Evolutionary conservation across 1,140 invertebrate species (phyloP).

Genomic region (Lepidurus arcticus): DNA sequence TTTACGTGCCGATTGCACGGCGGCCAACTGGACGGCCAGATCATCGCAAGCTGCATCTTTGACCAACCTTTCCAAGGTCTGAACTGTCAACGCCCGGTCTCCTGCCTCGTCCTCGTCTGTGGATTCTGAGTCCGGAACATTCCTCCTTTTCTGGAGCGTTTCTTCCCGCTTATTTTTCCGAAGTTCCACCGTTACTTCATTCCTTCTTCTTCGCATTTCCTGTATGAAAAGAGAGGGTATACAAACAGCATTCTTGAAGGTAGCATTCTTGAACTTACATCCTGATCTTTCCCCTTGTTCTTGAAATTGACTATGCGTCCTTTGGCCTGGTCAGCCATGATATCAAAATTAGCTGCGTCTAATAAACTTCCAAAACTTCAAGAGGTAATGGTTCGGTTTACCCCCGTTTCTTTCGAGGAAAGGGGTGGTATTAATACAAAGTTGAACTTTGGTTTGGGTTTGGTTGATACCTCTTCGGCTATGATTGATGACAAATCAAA

Average conservation of each 20-base stretch:
- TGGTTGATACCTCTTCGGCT: no score
- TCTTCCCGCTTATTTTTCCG: conserved; percentile 96
- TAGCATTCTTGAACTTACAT: conserved; percentile 62
- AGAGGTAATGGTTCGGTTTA: background rate
- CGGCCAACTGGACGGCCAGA: conserved; percentile 65
- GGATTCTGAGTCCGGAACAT: conserved; percentile 76
- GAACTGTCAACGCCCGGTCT: conserved; percentile 59
- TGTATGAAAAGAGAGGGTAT: conserved; percentile 46
- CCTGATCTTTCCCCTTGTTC: conserved; percentile 95
- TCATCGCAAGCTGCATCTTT: conserved; percentile 62
- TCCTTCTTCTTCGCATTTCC: conserved; percentile 92
- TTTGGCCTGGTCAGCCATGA: conserved; percentile 38
- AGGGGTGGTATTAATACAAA: no score
- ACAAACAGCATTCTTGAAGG: conserved; percentile 26
- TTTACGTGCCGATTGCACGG: conserved; percentile 84
- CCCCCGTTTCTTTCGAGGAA: no score
- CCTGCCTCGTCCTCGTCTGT: conserved; percentile 46
- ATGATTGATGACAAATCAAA: conserved; percentile 5
- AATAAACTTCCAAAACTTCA: conserved; percentile 17
- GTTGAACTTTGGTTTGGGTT: no score
- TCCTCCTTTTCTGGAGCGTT: conserved; percentile 87
- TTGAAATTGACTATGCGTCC: conserved; percentile 80
- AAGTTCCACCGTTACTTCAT: conserved; percentile 91
- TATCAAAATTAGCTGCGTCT: conserved; percentile 25
- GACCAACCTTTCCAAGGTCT: conserved; percentile 63